Conservation (phyloP, 2,888 invertebrate species). For the Lepetodrilus schrolli region DNA sequence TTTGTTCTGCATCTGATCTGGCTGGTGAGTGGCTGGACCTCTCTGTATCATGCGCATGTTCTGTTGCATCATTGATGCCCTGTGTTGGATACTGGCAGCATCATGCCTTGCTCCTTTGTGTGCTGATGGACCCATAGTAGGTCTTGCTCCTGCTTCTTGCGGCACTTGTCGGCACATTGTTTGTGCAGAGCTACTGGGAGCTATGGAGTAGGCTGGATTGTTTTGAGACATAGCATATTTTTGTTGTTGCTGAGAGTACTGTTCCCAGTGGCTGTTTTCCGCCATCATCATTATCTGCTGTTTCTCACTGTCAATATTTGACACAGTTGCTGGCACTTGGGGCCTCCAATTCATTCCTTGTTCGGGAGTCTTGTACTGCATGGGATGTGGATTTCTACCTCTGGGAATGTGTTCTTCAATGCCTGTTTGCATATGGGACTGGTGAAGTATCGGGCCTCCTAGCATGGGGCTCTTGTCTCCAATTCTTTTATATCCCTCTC, state of each 20-base stretch:
- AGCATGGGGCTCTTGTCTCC: not conserved
- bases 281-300: constrained; percentile 11
- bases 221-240: constrained; percentile 20
- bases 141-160: not conserved
- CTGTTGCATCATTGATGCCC: not conserved
- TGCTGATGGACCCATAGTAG: not conserved
- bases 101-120: not conserved
- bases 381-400: not conserved
- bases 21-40: not conserved
- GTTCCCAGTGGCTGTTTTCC: constrained; percentile 2
- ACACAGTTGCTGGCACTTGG: not conserved
- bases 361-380: not conserved
- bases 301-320: constrained; percentile 2
- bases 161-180: not conserved
- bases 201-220: not conserved
- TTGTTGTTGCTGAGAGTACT: not conserved
- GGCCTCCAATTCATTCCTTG: constrained; percentile 1
- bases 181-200: not conserved
- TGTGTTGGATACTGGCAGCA: constrained; percentile 6
- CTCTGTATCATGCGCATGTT: constrained; percentile 12
- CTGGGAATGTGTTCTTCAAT: not conserved
- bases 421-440: not conserved
- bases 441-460: not conserved
- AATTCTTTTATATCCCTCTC: not conserved
- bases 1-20: not conserved